phyloP scores from a whole-genome alignment of 2,888 invertebrate species.

The Amphimallon solstitiale region DNA sequence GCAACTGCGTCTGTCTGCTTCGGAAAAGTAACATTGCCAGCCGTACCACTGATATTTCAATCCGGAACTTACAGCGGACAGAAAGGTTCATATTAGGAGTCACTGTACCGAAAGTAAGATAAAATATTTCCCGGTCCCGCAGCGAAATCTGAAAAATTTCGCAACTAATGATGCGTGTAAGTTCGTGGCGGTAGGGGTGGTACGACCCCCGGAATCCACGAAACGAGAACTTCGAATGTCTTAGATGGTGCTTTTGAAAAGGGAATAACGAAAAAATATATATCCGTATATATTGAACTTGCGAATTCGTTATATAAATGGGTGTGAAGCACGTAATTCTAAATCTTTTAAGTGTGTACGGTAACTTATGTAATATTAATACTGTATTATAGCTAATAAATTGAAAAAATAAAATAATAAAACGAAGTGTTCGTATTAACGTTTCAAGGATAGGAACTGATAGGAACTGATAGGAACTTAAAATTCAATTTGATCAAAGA shows the following conservation, averaged over 20 bases:
- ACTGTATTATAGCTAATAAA: too few relatives aligned
- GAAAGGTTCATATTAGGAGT: constrained; percentile 40
- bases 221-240: not conserved
- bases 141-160: constrained; percentile 46
- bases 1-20: not conserved
- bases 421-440: too few relatives aligned
- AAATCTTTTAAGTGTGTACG: too few relatives aligned
- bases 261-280: not conserved
- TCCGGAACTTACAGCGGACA: constrained; percentile 34
- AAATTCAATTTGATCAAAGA: too few relatives aligned
- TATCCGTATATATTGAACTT: too few relatives aligned
- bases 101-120: constrained; percentile 40
- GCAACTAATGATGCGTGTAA: constrained; percentile 47
- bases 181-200: constrained; percentile 33
- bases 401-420: too few relatives aligned
- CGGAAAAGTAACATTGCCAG: constrained; percentile 21
- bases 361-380: too few relatives aligned
- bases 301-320: too few relatives aligned
- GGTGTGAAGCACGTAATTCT: too few relatives aligned
- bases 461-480: too few relatives aligned
- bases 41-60: constrained; percentile 36
- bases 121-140: constrained; percentile 38
- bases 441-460: too few relatives aligned
- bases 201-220: not conserved
- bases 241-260: not conserved